These are phyloP conservation scores for Dendrolimus houi DNA, from an alignment of 2,888 invertebrate species.

Conservation along the genomic window DNA sequence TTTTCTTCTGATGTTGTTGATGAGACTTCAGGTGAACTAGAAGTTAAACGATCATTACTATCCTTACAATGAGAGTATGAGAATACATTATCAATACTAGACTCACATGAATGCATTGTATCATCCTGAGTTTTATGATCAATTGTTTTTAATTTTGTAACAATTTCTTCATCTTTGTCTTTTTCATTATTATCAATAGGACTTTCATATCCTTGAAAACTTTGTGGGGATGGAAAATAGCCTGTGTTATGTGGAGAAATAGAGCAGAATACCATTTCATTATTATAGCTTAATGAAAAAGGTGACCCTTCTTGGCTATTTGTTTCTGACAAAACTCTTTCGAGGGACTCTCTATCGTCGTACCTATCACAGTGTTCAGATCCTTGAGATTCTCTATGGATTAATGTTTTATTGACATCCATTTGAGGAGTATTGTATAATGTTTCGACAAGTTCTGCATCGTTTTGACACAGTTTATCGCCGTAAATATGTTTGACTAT, in stretches of 20 bases:
- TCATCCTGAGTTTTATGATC: slow-evolving; percentile 23
- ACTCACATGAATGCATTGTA: slow-evolving; percentile 37
- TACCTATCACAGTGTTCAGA: slow-evolving; percentile 17
- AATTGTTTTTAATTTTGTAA: slow-evolving; percentile 6
- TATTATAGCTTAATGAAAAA: background rate
- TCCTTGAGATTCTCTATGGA: slow-evolving; percentile 11
- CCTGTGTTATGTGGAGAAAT: background rate
- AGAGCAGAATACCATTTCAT: background rate
- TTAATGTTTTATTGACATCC: slow-evolving; percentile 50
- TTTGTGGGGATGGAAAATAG: background rate
- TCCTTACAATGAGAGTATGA: slow-evolving; percentile 27
- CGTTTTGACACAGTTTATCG: slow-evolving; percentile 41
- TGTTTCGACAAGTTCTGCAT: slow-evolving; percentile 47
- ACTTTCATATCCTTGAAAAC: background rate
- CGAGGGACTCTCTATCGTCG: slow-evolving; percentile 36
- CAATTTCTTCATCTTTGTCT: background rate
- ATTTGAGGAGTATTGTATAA: slow-evolving; percentile 56
- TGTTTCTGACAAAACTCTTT: slow-evolving; percentile 36
- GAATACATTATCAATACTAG: slow-evolving; percentile 37
- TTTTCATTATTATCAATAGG: background rate
- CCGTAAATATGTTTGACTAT: slow-evolving; percentile 47
- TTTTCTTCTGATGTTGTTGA: slow-evolving; percentile 68
- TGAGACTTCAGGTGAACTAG: slow-evolving; percentile 65
- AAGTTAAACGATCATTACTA: slow-evolving; percentile 24
- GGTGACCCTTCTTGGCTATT: slow-evolving; percentile 16